Evolutionary conservation across 1,140 invertebrate species (phyloP).

Genomic region (Agrilus planipennis): DNA sequence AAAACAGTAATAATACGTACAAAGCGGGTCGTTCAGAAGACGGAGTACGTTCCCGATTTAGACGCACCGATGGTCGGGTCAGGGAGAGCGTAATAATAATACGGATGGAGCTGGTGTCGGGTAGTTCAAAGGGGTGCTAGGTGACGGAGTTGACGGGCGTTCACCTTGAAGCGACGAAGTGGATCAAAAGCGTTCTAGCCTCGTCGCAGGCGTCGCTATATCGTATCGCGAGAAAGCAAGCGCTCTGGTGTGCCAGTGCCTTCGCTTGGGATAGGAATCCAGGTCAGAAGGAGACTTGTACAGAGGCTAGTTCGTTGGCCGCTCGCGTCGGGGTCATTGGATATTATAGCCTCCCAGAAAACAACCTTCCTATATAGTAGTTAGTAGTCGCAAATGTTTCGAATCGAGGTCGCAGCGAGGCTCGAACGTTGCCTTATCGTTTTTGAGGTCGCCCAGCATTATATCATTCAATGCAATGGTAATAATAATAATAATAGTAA

Average conservation of each 20-base stretch:
- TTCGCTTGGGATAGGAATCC: conserved; percentile 15
- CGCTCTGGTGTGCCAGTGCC: background rate
- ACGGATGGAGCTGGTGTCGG: too few relatives aligned
- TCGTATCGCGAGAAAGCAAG: background rate
- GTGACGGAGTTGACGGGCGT: conserved; percentile 20
- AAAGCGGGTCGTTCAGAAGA: too few relatives aligned
- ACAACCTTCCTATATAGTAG: background rate
- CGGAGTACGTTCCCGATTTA: too few relatives aligned
- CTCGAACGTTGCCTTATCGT: conserved; percentile 27
- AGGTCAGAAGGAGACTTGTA: conserved; percentile 21
- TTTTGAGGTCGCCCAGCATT: conserved; percentile 28
- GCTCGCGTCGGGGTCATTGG: conserved; percentile 18
- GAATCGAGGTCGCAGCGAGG: conserved; percentile 27
- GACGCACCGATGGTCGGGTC: too few relatives aligned
- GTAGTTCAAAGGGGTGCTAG: too few relatives aligned
- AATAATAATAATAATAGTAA: too few relatives aligned
- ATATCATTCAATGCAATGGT: too few relatives aligned
- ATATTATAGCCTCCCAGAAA: conserved; percentile 7
- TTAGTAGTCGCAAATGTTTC: conserved; percentile 13
- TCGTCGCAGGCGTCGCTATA: conserved; percentile 5
- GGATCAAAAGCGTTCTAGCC: conserved; percentile 20
- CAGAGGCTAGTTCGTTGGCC: conserved; percentile 29
- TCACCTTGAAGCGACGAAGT: conserved; percentile 25
- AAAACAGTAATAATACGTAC: too few relatives aligned
- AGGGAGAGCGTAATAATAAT: background rate